phyloP scores from a whole-genome alignment of 2,888 invertebrate species.

The Mechanitis messenoides region DNA sequence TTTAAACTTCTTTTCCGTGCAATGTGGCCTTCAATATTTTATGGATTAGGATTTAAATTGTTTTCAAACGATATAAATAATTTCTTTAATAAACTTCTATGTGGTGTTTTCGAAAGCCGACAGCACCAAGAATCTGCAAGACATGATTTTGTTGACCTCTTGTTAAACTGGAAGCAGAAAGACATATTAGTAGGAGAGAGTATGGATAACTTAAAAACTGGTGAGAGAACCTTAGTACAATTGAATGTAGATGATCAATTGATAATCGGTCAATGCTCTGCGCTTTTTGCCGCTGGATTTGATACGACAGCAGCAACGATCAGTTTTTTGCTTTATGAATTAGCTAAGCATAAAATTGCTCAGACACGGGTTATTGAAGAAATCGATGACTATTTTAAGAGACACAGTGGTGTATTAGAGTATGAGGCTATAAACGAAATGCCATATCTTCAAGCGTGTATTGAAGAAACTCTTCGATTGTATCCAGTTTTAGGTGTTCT shows the following conservation, averaged over 20 bases:
- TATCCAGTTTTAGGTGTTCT: constrained; percentile 51
- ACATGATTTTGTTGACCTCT: constrained; percentile 48
- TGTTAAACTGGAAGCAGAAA: constrained; percentile 40
- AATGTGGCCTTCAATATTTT: constrained; percentile 50
- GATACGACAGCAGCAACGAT: constrained; percentile 45
- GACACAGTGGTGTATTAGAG: constrained; percentile 29
- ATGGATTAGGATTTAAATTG: constrained; percentile 38
- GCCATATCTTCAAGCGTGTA: constrained; percentile 47
- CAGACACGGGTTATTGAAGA: constrained; percentile 38
- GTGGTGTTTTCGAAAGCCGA: constrained; percentile 38
- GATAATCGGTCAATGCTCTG: constrained; percentile 68
- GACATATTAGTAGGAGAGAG: constrained; percentile 42
- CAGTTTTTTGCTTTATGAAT: constrained; percentile 40
- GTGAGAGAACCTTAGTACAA: constrained; percentile 30
- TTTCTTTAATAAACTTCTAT: constrained; percentile 40
- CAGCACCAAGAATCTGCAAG: constrained; percentile 36
- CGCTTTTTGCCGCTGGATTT: constrained; percentile 61
- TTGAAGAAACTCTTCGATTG: constrained; percentile 46
- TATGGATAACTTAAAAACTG: constrained; percentile 38
- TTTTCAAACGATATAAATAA: constrained; percentile 34
- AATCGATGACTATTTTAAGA: constrained; percentile 37
- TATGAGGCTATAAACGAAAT: constrained; percentile 44
- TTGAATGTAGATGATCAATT: constrained; percentile 55
- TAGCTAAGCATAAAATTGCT: constrained; percentile 39
- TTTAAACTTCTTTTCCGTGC: constrained; percentile 35